These are phyloP conservation scores for Synanthedon myopaeformis DNA, from an alignment of 2,888 invertebrate species.

Conservation along the genomic window DNA sequence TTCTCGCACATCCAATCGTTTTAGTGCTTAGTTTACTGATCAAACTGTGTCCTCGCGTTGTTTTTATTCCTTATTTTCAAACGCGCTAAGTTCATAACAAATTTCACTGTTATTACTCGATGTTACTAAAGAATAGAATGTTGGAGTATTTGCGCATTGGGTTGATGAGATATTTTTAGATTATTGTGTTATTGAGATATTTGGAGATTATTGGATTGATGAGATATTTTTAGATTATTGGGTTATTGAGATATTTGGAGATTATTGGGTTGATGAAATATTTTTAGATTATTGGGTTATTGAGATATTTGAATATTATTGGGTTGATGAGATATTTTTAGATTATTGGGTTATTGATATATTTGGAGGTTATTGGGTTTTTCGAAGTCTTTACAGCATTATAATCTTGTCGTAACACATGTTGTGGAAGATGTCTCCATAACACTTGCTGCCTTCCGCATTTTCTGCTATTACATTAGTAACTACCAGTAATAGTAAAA, in stretches of 20 bases:
- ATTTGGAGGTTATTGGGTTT: slow-evolving; percentile 36
- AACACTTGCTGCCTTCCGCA: slow-evolving; percentile 19
- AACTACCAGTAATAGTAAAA: slow-evolving; percentile 3
- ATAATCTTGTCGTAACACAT: slow-evolving; percentile 39
- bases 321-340: no score
- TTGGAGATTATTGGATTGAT: slow-evolving; percentile 18
- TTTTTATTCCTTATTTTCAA: background rate
- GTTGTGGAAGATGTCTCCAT: slow-evolving; percentile 40
- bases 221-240: slow-evolving; percentile 23
- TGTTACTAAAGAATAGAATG: slow-evolving; percentile 48
- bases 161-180: slow-evolving; percentile 11
- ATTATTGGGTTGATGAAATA: no score
- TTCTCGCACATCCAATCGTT: no score
- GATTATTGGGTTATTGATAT: no score
- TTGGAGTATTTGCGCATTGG: slow-evolving; percentile 46
- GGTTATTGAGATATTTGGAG: slow-evolving; percentile 29
- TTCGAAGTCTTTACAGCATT: slow-evolving; percentile 27
- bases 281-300: no score
- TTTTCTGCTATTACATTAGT: background rate
- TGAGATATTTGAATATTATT: no score
- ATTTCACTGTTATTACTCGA: slow-evolving; percentile 24
- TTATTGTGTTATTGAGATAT: slow-evolving; percentile 44
- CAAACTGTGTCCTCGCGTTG: background rate
- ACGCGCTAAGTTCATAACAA: slow-evolving; percentile 21
- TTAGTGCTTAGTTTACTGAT: background rate